Conservation (phyloP, 2,113 vertebrate genomes). For the Gorilla gorilla region DNA sequence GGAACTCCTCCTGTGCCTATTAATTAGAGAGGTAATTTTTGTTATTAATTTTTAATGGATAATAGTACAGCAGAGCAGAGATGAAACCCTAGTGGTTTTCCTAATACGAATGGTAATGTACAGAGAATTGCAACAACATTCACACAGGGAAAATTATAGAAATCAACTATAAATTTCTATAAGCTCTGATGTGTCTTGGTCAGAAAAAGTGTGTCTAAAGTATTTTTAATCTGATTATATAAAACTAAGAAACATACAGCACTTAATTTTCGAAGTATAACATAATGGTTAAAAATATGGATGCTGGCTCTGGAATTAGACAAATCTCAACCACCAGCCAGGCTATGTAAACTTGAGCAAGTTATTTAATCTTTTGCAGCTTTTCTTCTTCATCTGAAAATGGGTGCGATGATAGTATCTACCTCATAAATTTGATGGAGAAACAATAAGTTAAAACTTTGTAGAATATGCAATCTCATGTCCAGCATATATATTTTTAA, state of each 20-base stretch:
- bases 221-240: background rate
- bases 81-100: conserved; percentile 56
- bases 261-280: background rate
- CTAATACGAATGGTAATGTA: conserved; percentile 43
- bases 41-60: conserved; percentile 79
- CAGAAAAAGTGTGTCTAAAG: background rate
- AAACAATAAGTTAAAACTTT: background rate
- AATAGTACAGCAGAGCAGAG: conserved; percentile 59
- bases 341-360: background rate
- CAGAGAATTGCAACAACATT: conserved; percentile 30
- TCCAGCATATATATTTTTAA: background rate
- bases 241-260: background rate
- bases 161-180: background rate
- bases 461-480: background rate
- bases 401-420: background rate
- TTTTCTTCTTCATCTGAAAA: background rate
- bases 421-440: background rate
- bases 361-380: background rate
- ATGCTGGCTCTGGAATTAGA: background rate
- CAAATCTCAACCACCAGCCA: background rate
- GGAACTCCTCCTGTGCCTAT: conserved; percentile 77
- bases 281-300: background rate
- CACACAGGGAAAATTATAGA: conserved; percentile 21
- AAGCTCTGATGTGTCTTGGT: background rate
- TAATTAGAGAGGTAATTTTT: conserved; percentile 83